Evolutionary conservation across 1,140 invertebrate genomes (phyloP).

Genomic region (Drosophila sulfurigaster): DNA sequence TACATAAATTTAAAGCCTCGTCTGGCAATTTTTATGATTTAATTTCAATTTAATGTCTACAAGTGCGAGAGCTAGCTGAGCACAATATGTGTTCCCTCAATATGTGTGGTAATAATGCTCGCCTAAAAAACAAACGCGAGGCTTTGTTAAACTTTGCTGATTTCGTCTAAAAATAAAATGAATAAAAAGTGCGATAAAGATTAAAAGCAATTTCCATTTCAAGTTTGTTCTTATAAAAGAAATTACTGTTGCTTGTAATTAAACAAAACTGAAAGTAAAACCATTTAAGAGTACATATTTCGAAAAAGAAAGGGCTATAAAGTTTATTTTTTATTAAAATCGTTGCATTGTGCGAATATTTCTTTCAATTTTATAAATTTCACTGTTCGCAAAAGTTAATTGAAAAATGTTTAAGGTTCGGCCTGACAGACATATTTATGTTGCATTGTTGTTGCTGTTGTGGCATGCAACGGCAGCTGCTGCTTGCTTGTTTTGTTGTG

Average conservation of each 20-base stretch:
- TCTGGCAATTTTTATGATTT: conserved; percentile 51
- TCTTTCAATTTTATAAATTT: conserved; percentile 36
- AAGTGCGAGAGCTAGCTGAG: conserved; percentile 3
- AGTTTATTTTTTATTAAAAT: background rate
- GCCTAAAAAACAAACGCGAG: conserved; percentile 18
- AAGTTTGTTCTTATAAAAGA: background rate
- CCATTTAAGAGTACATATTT: background rate
- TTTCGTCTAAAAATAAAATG: conserved; percentile 6
- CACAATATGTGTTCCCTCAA: conserved; percentile 1
- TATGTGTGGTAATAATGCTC: background rate
- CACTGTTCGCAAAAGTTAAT: conserved; percentile 65
- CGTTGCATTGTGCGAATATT: conserved; percentile 5
- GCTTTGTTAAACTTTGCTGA: conserved; percentile 27
- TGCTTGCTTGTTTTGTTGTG: conserved; percentile 53
- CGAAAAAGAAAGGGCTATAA: background rate
- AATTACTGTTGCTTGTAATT: background rate
- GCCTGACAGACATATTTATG: conserved; percentile 62
- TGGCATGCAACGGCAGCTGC: conserved; percentile 25
- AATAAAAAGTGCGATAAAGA: background rate
- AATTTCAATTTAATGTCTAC: conserved; percentile 43
- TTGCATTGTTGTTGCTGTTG: conserved; percentile 42
- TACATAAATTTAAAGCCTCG: conserved; percentile 21
- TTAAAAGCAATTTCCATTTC: background rate
- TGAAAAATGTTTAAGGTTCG: conserved; percentile 72
- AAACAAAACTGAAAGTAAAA: background rate